Evolutionary conservation across 1,140 invertebrate species (phyloP).

Genomic region (Aphelenchoides fujianensis): DNA sequence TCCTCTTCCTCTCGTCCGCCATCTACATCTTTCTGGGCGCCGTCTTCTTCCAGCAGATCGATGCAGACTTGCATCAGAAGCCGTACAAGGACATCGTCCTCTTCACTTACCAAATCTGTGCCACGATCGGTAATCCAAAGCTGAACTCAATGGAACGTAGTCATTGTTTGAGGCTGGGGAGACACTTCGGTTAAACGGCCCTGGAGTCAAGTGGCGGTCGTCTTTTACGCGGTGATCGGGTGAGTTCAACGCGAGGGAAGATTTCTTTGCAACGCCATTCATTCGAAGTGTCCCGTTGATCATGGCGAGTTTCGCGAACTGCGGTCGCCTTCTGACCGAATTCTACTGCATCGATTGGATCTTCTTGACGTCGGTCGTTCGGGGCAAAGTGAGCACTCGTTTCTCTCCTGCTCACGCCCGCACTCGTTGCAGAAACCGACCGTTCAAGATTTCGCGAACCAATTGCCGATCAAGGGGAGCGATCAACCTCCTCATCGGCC

Average conservation of each 20-base stretch:
- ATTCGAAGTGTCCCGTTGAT: not conserved
- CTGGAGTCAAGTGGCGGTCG: not conserved
- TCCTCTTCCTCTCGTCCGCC: not conserved
- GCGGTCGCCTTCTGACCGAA: conserved; percentile 6
- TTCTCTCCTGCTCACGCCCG: no score
- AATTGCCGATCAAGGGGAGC: conserved; percentile 15
- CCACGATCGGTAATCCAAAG: no score
- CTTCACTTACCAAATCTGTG: conserved; percentile 10
- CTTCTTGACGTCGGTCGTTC: not conserved
- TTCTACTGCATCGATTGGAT: conserved; percentile 19
- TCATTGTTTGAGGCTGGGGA: no score
- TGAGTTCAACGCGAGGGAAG: not conserved
- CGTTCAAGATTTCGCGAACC: not conserved
- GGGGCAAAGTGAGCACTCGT: not conserved
- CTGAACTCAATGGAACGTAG: no score
- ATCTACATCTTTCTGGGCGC: conserved; percentile 8
- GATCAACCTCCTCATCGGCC: not conserved
- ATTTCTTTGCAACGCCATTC: not conserved
- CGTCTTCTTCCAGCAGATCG: conserved; percentile 1
- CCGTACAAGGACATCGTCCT: conserved; percentile 5
- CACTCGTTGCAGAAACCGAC: not conserved
- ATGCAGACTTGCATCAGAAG: not conserved
- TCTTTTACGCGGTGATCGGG: conserved; percentile 1
- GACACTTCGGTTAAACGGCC: not conserved
- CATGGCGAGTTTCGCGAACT: conserved; percentile 4